A percentile compares a stretch with the other conserved stretches of the same genome.
Conservation (phyloP, 2,113 vertebrate species). For the Heteronetta atricapilla region DNA sequence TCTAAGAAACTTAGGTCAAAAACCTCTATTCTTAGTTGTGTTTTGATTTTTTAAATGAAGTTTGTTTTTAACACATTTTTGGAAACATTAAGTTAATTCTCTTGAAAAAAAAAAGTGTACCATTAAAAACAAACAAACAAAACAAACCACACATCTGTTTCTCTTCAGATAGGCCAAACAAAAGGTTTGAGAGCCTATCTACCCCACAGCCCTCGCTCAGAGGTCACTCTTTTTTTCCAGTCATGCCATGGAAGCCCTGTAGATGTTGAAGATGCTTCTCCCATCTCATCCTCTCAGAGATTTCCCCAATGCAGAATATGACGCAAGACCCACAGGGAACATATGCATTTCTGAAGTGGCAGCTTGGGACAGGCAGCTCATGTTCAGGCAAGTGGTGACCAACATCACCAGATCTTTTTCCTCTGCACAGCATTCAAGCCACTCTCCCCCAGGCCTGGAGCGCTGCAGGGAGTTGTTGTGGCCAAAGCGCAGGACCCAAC, state of each 20-base stretch:
- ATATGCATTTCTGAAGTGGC: neutral
- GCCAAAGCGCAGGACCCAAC: too few relatives aligned
- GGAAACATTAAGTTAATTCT: neutral
- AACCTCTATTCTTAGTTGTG: neutral
- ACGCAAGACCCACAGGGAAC: neutral
- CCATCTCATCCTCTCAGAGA: neutral
- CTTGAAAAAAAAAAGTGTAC: neutral
- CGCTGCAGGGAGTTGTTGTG: too few relatives aligned
- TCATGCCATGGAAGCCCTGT: neutral
- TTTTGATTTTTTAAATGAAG: neutral
- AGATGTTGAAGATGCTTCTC: neutral
- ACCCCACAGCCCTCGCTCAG: neutral
- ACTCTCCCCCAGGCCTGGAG: too few relatives aligned
- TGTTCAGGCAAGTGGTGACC: too few relatives aligned
- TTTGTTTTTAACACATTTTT: neutral
- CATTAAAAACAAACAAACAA: neutral
- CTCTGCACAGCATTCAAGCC: too few relatives aligned
- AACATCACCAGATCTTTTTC: too few relatives aligned
- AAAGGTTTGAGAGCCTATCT: neutral
- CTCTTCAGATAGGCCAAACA: neutral
- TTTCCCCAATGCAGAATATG: neutral
- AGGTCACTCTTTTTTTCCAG: neutral
- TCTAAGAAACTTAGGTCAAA: neutral
- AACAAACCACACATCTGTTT: neutral
- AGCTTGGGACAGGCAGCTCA: neutral